These are phyloP conservation scores for Latrodectus elegans DNA, from an alignment of 2,888 invertebrate species.

Conservation along the genomic window DNA sequence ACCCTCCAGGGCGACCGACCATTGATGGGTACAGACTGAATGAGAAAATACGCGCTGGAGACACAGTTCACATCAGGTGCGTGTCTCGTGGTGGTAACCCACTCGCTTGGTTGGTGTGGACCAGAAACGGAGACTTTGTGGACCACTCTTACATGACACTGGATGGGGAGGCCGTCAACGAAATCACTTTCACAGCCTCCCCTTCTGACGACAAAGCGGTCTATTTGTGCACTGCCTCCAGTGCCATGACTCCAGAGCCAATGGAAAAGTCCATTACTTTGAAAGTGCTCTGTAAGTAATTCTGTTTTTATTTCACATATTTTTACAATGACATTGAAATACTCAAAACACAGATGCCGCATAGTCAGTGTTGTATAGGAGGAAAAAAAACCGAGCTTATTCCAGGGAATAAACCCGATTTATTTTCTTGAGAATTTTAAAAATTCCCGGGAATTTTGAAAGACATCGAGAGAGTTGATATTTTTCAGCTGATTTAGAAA, in stretches of 20 bases:
- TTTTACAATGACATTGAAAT: not conserved
- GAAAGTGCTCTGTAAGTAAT: slow-evolving; percentile 91
- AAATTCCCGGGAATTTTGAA: no score
- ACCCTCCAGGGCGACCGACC: slow-evolving; percentile 92
- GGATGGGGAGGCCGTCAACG: slow-evolving; percentile 89
- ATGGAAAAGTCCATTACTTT: slow-evolving; percentile 76
- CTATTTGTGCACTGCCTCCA: slow-evolving; percentile 90
- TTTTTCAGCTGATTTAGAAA: no score
- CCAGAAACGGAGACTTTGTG: slow-evolving; percentile 91
- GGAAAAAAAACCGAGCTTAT: no score
- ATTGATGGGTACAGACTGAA: slow-evolving; percentile 94
- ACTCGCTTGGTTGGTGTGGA: slow-evolving; percentile 95
- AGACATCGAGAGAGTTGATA: no score
- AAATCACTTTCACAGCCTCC: slow-evolving; percentile 90
- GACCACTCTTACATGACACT: slow-evolving; percentile 87
- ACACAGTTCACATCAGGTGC: slow-evolving; percentile 90
- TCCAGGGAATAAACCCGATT: no score
- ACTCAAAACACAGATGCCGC: no score
- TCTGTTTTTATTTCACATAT: not conserved
- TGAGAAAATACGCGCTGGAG: slow-evolving; percentile 89
- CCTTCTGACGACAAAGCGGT: slow-evolving; percentile 94
- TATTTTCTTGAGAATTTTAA: no score
- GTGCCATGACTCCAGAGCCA: slow-evolving; percentile 73
- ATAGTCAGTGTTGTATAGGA: no score
- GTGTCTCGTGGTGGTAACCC: slow-evolving; percentile 97